A percentile compares a stretch with the other conserved stretches of the same genome.
Evolutionary conservation across 1,140 invertebrate species (phyloP).

Genomic region (Dinothrombium tinctorium): DNA sequence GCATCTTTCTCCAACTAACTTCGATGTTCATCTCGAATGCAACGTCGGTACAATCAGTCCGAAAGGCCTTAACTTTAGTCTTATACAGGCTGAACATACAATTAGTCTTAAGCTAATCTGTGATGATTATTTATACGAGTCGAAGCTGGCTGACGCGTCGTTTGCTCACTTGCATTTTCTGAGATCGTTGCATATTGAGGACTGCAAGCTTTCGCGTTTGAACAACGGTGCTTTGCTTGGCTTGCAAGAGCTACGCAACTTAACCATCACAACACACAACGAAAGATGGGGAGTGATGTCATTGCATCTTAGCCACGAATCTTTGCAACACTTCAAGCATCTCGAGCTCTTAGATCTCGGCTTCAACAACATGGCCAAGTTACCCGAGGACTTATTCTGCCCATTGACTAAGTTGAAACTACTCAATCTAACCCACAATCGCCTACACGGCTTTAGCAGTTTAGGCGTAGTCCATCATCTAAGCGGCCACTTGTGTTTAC

Average conservation of each 20-base stretch:
- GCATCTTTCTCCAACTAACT: constrained; percentile 6
- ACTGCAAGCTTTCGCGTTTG: constrained; percentile 14
- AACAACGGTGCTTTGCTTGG: constrained; percentile 14
- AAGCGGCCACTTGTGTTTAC: constrained; percentile 28
- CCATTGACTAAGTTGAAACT: constrained; percentile 24
- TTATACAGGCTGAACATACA: constrained; percentile 54
- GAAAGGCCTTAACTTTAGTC: constrained; percentile 61
- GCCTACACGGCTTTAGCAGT: constrained; percentile 43
- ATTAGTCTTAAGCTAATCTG: constrained; percentile 51
- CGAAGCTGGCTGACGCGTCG: constrained; percentile 25
- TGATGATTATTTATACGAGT: constrained; percentile 47
- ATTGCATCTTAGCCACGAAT: constrained; percentile 46
- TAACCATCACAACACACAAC: constrained; percentile 15
- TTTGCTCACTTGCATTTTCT: constrained; percentile 15
- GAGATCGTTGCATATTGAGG: constrained; percentile 12
- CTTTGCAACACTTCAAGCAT: constrained; percentile 37
- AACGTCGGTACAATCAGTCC: constrained; percentile 28
- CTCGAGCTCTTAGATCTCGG: constrained; percentile 42
- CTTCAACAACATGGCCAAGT: constrained; percentile 52
- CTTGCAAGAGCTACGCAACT: constrained; percentile 14
- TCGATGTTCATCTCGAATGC: constrained; percentile 41
- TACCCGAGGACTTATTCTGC: constrained; percentile 46
- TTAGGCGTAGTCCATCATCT: constrained; percentile 35
- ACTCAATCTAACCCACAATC: constrained; percentile 35
- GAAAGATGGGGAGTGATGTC: constrained; percentile 42